Evolutionary conservation across 1,140 invertebrate genomes (phyloP).

Genomic region (Drosophila navojoa): DNA sequence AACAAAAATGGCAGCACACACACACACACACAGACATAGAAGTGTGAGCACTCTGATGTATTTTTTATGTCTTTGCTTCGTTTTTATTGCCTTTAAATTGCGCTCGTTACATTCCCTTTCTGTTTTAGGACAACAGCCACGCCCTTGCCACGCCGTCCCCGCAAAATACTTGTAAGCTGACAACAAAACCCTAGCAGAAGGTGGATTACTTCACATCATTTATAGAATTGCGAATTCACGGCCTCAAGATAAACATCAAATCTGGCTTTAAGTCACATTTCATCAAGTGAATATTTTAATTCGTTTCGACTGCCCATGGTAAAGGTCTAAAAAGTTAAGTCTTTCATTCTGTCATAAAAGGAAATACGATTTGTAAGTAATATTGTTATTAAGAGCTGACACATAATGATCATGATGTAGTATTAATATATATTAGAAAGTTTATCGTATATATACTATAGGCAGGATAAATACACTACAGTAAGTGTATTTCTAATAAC

Average conservation of each 20-base stretch:
- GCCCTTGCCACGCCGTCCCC: neutral
- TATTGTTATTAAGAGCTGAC: no score
- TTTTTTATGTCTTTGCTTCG: constrained; percentile 70
- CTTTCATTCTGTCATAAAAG: neutral
- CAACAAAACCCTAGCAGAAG: constrained; percentile 19
- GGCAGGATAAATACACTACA: no score
- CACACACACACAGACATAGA: constrained; percentile 29
- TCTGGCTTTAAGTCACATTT: constrained; percentile 4
- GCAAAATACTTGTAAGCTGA: constrained; percentile 26
- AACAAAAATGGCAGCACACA: constrained; percentile 33
- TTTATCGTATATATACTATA: no score
- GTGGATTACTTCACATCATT: constrained; percentile 37
- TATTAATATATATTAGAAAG: no score
- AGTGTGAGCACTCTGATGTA: constrained; percentile 59
- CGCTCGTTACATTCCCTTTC: constrained; percentile 57
- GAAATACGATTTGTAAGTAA: no score
- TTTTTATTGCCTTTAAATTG: constrained; percentile 78
- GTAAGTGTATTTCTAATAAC: no score
- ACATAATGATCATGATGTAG: no score
- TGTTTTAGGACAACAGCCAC: neutral
- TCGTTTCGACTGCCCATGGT: no score
- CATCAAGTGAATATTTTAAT: constrained; percentile 5
- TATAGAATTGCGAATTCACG: constrained; percentile 13
- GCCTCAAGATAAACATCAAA: constrained; percentile 19
- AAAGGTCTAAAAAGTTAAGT: neutral